Conservation (phyloP, 37 sponge, comb jelly and placozoan species). For the Axinella damicornis region DNA sequence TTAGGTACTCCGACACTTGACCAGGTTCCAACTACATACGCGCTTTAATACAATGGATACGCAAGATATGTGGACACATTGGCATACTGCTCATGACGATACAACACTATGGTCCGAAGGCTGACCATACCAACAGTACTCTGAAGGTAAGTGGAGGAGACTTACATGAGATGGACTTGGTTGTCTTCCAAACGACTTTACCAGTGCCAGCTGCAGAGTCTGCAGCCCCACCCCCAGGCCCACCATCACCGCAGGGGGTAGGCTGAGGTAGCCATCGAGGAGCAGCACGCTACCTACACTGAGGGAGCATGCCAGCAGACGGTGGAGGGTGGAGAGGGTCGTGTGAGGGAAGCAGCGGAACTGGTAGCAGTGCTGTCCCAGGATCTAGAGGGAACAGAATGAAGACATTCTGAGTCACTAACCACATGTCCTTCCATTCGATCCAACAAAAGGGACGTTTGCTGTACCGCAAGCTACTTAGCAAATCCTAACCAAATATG, state of each 20-base stretch:
- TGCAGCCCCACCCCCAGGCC: constrained; percentile 21
- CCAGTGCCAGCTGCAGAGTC: background rate
- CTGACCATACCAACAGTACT: background rate
- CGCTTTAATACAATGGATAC: too few relatives aligned
- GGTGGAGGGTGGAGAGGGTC: background rate
- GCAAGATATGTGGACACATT: too few relatives aligned
- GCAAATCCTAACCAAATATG: too few relatives aligned
- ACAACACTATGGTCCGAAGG: too few relatives aligned
- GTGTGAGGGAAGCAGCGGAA: constrained; percentile 15
- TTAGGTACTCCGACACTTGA: too few relatives aligned
- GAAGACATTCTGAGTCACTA: background rate
- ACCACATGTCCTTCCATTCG: too few relatives aligned
- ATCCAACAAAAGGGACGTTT: too few relatives aligned
- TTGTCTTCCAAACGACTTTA: background rate
- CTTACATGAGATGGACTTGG: too few relatives aligned
- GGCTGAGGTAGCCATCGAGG: constrained; percentile 13
- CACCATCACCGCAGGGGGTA: constrained; percentile 9
- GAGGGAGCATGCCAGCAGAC: constrained; percentile 41
- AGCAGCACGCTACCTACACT: constrained; percentile 35
- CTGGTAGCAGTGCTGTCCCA: constrained; percentile 63
- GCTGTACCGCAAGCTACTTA: too few relatives aligned
- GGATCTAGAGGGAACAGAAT: constrained; percentile 27
- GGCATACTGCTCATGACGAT: too few relatives aligned
- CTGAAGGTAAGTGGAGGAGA: too few relatives aligned
- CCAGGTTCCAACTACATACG: too few relatives aligned